A percentile compares a stretch with the other conserved stretches of the same genome.
Conservation (phyloP, 2,113 vertebrate genomes). For the Archocentrus centrarchus region DNA sequence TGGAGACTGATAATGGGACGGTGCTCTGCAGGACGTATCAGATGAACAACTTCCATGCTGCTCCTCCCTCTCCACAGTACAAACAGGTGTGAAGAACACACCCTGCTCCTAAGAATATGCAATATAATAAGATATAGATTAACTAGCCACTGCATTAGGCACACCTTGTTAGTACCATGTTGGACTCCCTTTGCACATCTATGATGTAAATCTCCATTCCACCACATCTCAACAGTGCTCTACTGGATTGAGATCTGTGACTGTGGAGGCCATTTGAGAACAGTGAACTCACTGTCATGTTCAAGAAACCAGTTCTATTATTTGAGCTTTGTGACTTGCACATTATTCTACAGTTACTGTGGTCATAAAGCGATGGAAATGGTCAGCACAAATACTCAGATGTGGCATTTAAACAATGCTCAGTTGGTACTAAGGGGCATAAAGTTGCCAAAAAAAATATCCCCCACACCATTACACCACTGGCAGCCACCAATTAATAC, state of each 20-base stretch:
- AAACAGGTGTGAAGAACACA: conserved; percentile 84
- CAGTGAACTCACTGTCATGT: too few relatives aligned
- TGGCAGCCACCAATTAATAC: background rate
- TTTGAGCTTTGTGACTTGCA: background rate
- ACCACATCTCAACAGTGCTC: background rate
- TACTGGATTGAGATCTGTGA: background rate
- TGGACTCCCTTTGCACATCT: background rate
- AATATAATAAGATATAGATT: background rate
- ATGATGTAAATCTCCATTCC: too few relatives aligned
- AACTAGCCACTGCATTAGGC: background rate
- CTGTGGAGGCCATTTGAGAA: background rate
- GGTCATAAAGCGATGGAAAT: background rate
- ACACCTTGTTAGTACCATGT: background rate
- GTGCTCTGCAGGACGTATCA: conserved; percentile 89
- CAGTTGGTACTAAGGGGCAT: background rate
- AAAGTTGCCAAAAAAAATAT: background rate
- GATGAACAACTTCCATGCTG: conserved; percentile 86
- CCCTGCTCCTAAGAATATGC: background rate
- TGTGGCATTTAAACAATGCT: background rate
- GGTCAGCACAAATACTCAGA: background rate
- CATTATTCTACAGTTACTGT: background rate
- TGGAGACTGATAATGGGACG: conserved; percentile 80
- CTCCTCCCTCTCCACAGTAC: conserved; percentile 90
- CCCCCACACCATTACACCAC: background rate
- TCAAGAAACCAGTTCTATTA: background rate